Evolutionary conservation across 2,888 invertebrate genomes (phyloP).

Genomic region (Dynastes maya): DNA sequence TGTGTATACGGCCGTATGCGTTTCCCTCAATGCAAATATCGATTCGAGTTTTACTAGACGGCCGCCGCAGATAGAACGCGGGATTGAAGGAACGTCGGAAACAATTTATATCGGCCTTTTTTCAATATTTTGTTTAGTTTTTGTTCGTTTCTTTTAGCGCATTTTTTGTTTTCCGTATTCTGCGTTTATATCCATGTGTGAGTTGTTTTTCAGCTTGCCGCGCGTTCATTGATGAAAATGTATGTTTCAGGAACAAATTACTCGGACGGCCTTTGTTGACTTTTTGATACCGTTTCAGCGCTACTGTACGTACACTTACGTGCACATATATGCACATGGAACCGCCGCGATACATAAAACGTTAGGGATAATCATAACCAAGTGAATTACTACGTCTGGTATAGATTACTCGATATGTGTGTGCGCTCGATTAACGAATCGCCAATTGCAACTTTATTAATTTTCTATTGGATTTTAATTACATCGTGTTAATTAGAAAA

Average conservation of each 20-base stretch:
- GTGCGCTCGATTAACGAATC: background rate
- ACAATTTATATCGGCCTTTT: slow-evolving; percentile 44
- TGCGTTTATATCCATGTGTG: slow-evolving; percentile 2
- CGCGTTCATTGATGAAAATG: slow-evolving; percentile 46
- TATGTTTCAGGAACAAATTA: slow-evolving; percentile 44
- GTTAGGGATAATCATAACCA: slow-evolving; percentile 18
- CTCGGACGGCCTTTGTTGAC: slow-evolving; percentile 28
- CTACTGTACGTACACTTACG: background rate
- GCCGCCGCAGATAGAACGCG: slow-evolving; percentile 32
- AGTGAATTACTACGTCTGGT: slow-evolving; percentile 8
- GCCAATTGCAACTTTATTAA: background rate
- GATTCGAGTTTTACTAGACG: slow-evolving; percentile 45
- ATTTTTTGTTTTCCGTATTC: slow-evolving; percentile 13
- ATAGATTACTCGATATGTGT: slow-evolving; percentile 13
- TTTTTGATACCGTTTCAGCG: slow-evolving; percentile 23
- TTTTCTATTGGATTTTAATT: background rate
- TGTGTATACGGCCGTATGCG: slow-evolving; percentile 1
- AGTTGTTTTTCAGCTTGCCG: slow-evolving; percentile 20
- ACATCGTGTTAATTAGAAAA: background rate
- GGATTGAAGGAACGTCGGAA: slow-evolving; percentile 45
- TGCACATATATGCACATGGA: background rate
- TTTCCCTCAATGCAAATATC: slow-evolving; percentile 44
- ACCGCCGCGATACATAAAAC: background rate
- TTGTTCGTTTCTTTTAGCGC: slow-evolving; percentile 30
- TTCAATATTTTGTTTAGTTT: slow-evolving; percentile 36